A percentile compares a stretch with the other conserved stretches of the same genome.
Evolutionary conservation across 2,113 vertebrate genomes (phyloP).

Genomic region (Typhlomys cinereus): DNA sequence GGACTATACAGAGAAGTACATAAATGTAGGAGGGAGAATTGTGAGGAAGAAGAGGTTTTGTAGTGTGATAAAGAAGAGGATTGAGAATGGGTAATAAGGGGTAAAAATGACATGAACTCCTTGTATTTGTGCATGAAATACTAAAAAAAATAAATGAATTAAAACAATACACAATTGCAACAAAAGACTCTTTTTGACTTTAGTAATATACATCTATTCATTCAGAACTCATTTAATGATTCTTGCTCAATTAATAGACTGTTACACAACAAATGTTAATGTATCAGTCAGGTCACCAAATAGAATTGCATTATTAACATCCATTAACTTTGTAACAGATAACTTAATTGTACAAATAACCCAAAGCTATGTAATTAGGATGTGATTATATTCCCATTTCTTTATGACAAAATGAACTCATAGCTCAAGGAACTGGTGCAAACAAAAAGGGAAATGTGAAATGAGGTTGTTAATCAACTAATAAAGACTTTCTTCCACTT

Average conservation of each 20-base stretch:
- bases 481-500: slow-evolving; percentile 47
- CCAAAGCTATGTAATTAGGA: slow-evolving; percentile 76
- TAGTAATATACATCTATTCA: background rate
- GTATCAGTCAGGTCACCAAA: slow-evolving; percentile 66
- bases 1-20: no score
- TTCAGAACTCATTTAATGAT: slow-evolving; percentile 58
- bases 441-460: slow-evolving; percentile 59
- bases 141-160: no score
- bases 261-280: slow-evolving; percentile 55
- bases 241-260: slow-evolving; percentile 50
- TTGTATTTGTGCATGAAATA: no score
- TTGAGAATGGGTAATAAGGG: no score
- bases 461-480: slow-evolving; percentile 68
- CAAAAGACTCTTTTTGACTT: slow-evolving; percentile 48
- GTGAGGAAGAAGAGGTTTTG: no score
- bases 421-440: slow-evolving; percentile 65
- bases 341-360: slow-evolving; percentile 78
- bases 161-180: no score
- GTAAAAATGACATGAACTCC: no score
- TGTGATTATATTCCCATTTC: slow-evolving; percentile 79
- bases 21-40: no score
- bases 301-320: slow-evolving; percentile 72
- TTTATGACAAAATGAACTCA: slow-evolving; percentile 74
- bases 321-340: slow-evolving; percentile 75
- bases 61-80: no score